These are phyloP conservation scores for Pilophorus perplexus DNA, from an alignment of 2,888 invertebrate species.

Conservation along the genomic window DNA sequence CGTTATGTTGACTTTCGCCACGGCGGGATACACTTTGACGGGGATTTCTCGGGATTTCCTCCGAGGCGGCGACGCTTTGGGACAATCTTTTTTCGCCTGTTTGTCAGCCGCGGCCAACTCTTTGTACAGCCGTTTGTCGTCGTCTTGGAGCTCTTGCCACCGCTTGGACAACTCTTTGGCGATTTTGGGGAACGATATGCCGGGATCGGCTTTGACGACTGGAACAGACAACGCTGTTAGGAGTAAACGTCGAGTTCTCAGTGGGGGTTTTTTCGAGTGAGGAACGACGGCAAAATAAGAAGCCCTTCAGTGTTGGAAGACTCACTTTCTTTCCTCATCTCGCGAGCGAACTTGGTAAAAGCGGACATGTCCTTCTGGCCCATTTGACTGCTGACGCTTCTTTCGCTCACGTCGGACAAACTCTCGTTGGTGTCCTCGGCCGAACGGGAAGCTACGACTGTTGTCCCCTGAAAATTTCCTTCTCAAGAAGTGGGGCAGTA, in stretches of 20 bases:
- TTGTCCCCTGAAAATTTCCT: conserved; percentile 1
- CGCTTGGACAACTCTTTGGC: conserved; percentile 52
- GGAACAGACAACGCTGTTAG: conserved; percentile 28
- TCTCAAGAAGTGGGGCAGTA: too few relatives aligned
- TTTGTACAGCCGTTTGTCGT: conserved; percentile 53
- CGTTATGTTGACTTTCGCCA: conserved; percentile 20
- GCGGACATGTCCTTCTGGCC: conserved; percentile 50
- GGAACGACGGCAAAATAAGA: not conserved
- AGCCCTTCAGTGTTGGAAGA: too few relatives aligned
- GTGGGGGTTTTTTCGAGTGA: not conserved
- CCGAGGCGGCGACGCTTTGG: conserved; percentile 11
- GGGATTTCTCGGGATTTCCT: conserved; percentile 3
- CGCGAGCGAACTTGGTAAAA: conserved; percentile 53
- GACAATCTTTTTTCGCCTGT: conserved; percentile 14
- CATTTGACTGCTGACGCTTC: conserved; percentile 51
- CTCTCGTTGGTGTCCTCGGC: not conserved
- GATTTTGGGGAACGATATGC: conserved; percentile 52
- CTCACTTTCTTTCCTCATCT: conserved; percentile 52
- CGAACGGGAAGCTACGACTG: not conserved
- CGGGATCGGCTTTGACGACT: conserved; percentile 48
- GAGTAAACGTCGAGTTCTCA: conserved; percentile 4
- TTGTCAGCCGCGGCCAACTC: conserved; percentile 49
- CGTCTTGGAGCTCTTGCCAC: conserved; percentile 53
- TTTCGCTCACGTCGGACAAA: conserved; percentile 18
- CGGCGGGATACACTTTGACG: conserved; percentile 23